These are phyloP conservation scores for Mesorhabditis sp. DNA, from an alignment of 2,888 invertebrate genomes.

Conservation along the genomic window DNA sequence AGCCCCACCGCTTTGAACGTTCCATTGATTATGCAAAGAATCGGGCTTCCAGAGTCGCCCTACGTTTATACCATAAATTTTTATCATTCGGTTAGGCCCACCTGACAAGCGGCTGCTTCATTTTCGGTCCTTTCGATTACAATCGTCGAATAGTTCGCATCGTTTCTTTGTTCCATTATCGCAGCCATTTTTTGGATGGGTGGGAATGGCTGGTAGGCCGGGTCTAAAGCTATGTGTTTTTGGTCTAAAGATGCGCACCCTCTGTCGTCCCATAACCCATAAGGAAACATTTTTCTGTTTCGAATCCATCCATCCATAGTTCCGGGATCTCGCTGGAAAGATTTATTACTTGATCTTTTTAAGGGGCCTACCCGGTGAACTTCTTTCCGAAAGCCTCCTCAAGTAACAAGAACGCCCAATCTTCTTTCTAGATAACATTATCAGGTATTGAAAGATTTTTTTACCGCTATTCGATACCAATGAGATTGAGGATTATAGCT, in stretches of 20 bases:
- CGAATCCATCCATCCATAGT: neutral
- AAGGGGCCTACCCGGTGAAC: neutral
- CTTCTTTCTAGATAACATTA: neutral
- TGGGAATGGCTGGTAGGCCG: neutral
- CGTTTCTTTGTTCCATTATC: neutral
- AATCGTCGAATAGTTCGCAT: neutral
- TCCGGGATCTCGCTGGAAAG: too few species aligned
- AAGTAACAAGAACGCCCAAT: conserved; percentile 1
- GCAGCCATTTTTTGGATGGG: neutral
- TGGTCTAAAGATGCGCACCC: neutral
- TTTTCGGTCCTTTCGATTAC: neutral
- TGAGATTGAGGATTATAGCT: neutral
- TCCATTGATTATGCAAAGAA: neutral
- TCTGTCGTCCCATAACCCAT: neutral
- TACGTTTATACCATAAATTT: neutral
- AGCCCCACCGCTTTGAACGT: neutral
- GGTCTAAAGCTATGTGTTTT: neutral
- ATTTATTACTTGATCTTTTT: neutral
- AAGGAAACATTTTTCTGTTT: neutral
- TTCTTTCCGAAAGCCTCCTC: neutral
- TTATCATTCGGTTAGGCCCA: neutral
- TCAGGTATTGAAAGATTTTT: neutral
- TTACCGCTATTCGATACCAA: neutral
- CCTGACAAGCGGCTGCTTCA: conserved; percentile 1
- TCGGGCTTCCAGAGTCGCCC: neutral